Conservation (phyloP, 2,888 invertebrate species). For the Meiosimyza platycephala region DNA sequence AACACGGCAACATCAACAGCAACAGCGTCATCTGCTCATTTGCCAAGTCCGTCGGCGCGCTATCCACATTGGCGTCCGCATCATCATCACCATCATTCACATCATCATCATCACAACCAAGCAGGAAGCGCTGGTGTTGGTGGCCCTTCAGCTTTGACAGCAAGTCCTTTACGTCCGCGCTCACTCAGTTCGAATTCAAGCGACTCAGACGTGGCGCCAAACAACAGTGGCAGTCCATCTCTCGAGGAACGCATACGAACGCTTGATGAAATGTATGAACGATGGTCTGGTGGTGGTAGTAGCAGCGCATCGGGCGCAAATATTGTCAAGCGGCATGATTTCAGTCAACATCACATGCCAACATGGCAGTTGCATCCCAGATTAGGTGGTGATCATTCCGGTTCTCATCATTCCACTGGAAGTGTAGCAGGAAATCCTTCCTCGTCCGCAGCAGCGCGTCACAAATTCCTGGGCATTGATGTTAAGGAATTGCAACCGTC, state of each 20-base stretch:
- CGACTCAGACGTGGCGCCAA: constrained; percentile 74
- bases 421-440: constrained; percentile 58
- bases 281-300: constrained; percentile 77
- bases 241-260: constrained; percentile 92
- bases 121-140: constrained; percentile 69
- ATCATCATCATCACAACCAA: constrained; percentile 50
- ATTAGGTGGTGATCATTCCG: constrained; percentile 62
- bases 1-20: constrained; percentile 46
- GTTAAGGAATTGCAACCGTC: constrained; percentile 88
- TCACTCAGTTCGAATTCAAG: constrained; percentile 81
- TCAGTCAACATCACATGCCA: constrained; percentile 33
- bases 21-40: constrained; percentile 51
- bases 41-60: constrained; percentile 49
- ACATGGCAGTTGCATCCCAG: constrained; percentile 66
- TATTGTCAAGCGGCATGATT: constrained; percentile 48
- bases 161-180: constrained; percentile 76
- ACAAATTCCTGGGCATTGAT: constrained; percentile 83
- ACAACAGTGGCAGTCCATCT: constrained; percentile 75
- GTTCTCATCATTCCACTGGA: constrained; percentile 46
- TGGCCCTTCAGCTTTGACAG: constrained; percentile 68
- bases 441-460: constrained; percentile 67
- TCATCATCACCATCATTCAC: constrained; percentile 54
- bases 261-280: constrained; percentile 92
- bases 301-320: constrained; percentile 36
- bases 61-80: constrained; percentile 56